phyloP scores from a whole-genome alignment of 2,113 vertebrate genomes.

The Aramus guarauna region DNA sequence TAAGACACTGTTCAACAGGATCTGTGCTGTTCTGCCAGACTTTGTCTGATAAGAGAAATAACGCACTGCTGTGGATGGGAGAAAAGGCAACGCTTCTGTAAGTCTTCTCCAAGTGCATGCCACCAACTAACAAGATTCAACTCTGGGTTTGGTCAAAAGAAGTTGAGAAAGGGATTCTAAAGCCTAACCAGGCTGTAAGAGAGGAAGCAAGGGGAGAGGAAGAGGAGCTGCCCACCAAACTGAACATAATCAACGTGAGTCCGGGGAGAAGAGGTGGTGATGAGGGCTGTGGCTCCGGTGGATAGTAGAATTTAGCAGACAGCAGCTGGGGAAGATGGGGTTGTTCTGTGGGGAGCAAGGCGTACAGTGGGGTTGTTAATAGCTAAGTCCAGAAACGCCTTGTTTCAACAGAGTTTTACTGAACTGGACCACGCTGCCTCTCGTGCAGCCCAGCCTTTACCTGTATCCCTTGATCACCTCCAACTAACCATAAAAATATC shows the following conservation, averaged over 20 bases:
- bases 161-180: not conserved
- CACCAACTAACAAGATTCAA: not conserved
- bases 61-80: not conserved
- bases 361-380: not conserved
- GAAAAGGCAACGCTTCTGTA: not conserved
- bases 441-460: not conserved
- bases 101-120: not conserved
- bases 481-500: constrained; percentile 39
- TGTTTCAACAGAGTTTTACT: not conserved
- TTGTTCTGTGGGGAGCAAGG: not conserved
- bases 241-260: not conserved
- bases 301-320: not conserved
- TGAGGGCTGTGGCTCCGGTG: not conserved
- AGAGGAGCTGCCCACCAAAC: not conserved
- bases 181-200: not conserved
- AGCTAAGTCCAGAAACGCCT: not conserved
- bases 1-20: not conserved
- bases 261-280: not conserved
- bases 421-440: not conserved
- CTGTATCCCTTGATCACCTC: constrained; percentile 6
- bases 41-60: not conserved
- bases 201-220: not conserved
- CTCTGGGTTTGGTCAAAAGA: not conserved
- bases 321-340: not conserved
- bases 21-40: not conserved